A percentile compares a stretch with the other conserved stretches of the same genome.
These are phyloP conservation scores for Alcis repandata DNA, from an alignment of 2,888 invertebrate species.

Conservation along the genomic window DNA sequence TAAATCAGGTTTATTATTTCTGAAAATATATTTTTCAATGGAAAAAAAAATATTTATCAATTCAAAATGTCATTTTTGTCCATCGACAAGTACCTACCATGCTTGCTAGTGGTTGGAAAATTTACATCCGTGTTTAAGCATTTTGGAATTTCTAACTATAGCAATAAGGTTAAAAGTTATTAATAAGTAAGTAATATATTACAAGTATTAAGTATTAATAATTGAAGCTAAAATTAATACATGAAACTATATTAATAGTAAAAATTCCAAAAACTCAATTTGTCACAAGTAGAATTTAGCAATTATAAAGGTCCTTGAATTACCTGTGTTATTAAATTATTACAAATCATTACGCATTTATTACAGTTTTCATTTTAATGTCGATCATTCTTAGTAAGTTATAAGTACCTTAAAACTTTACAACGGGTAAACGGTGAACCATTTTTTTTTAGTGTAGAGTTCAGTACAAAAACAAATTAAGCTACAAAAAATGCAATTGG, in stretches of 20 bases:
- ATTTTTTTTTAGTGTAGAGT: not conserved
- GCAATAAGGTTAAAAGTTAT: slow-evolving; percentile 5
- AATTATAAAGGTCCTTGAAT: not conserved
- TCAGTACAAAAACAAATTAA: slow-evolving; percentile 7
- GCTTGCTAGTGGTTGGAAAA: not conserved
- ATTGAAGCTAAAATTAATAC: too few species aligned
- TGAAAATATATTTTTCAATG: too few species aligned
- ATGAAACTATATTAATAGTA: not conserved
- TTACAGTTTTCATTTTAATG: slow-evolving; percentile 54
- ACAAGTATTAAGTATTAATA: too few species aligned
- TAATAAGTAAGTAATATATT: too few species aligned
- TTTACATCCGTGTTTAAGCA: not conserved
- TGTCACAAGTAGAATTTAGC: not conserved
- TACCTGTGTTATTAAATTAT: not conserved
- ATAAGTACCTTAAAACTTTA: slow-evolving; percentile 1
- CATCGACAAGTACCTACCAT: too few species aligned
- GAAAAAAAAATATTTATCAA: too few species aligned
- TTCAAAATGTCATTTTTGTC: too few species aligned
- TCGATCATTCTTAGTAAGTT: slow-evolving; percentile 31
- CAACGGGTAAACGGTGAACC: not conserved
- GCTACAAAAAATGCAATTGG: too few species aligned
- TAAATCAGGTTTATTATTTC: too few species aligned
- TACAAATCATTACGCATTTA: slow-evolving; percentile 38
- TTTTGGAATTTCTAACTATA: not conserved
- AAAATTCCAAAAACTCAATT: not conserved